Evolutionary conservation across 2,888 invertebrate species (phyloP), one percentile per base, ranked within the genome.

Genomic region (Apodemia duryi): DNA sequence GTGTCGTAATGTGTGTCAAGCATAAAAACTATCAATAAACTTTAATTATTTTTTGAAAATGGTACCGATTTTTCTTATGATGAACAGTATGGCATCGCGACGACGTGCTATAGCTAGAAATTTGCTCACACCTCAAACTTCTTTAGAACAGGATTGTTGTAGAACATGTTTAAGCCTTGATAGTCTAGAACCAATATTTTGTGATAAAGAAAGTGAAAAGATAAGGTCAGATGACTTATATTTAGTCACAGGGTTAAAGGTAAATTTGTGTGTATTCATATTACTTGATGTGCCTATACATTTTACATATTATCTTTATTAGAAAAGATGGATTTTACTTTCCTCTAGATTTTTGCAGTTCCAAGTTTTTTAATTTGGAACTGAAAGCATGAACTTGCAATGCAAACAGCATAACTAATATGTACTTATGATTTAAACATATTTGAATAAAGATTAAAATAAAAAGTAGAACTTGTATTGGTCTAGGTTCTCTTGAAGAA

Each of bases 131-230:
- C 38, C 63, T 1, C 65, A 65, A 52, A 66, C 64, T 57, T 41
- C 61, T 5, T 28, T 10, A 52, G 54, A 61, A 62, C 65, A 66
- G 46, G 54, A 0, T n/a, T 35, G 66, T 9, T 87, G 86, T 66
- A 77, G 86, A 61, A 86, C 86, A n/a, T 86, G 86, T 65, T 69
- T 86, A 21, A 73, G 69, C 28, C 83, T 80, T 1, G 77, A 81
- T 7, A 75, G 78, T 35, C 69, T 87, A 54, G 75, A 74, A n/a
- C 68, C 77, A 0, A 82, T 85, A 72, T 87, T 86, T 69, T 67
- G 67, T 13, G 75, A 73, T 66, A 80, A 79, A 72, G 80, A 83
- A 10, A 68, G 66, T 1, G 76, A 74, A 10, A 71, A 77, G 29
- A 86, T 82, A 65, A 72, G 77, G 0, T 71, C 84, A 0, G 71